Conservation (phyloP, 2,113 vertebrate species). For the Xyliphius kryptos region DNA sequence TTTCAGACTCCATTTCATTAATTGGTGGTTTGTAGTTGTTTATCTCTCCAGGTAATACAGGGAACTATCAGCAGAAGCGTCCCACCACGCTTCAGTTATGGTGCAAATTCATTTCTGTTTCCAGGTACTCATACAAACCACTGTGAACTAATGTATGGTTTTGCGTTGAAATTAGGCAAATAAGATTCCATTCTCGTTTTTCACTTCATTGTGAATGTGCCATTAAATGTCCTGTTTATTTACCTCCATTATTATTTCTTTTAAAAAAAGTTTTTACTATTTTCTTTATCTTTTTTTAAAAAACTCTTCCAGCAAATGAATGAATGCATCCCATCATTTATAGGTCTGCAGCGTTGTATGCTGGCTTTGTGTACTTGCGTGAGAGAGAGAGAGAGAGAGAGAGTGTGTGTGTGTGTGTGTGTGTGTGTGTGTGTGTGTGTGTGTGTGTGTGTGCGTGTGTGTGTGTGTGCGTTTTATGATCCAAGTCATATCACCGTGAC, state of each 20-base stretch:
- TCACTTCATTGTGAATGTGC: constrained; percentile 12
- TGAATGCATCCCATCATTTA: neutral
- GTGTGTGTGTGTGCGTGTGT: neutral
- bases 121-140: constrained; percentile 19
- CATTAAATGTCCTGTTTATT: constrained; percentile 23
- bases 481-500: constrained; percentile 1
- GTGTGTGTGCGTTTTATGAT: neutral
- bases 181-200: neutral
- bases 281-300: neutral
- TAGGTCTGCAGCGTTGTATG: constrained; percentile 1
- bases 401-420: neutral
- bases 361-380: neutral
- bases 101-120: constrained; percentile 1
- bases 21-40: neutral
- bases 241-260: neutral
- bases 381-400: neutral
- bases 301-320: neutral
- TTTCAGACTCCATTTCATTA: constrained; percentile 2
- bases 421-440: neutral
- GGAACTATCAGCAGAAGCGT: constrained; percentile 6
- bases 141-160: constrained; percentile 26
- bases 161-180: constrained; percentile 9
- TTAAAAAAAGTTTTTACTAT: constrained; percentile 6
- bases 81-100: neutral
- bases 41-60: constrained; percentile 12